Percentiles rank a stretch among this genome's conserved stretches.
Conservation (phyloP, 2,797 vertebrate genomes). For the Peromyscus melanophrys region DNA sequence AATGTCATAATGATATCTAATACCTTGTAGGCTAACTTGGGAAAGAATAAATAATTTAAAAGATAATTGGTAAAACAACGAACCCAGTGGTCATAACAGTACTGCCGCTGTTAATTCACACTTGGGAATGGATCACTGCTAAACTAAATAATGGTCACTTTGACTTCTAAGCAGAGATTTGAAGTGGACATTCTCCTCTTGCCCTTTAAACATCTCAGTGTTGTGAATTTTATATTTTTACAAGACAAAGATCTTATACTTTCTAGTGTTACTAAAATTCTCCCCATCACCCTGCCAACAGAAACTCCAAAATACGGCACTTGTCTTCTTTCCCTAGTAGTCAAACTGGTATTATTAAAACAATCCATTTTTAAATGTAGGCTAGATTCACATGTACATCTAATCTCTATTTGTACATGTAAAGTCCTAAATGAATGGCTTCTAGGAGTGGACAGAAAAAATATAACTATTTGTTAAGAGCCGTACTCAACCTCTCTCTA, state of each 20-base stretch:
- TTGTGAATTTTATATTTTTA: conserved; percentile 44
- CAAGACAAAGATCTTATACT: not conserved
- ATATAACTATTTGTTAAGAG: not conserved
- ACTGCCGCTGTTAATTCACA: not conserved
- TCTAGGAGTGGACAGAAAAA: not conserved
- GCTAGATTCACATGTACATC: not conserved
- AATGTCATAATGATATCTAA: not conserved
- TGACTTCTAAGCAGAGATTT: not conserved
- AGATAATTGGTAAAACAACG: not conserved
- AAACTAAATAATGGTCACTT: not conserved
- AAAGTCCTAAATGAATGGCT: not conserved
- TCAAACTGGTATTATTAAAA: not conserved
- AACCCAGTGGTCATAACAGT: not conserved
- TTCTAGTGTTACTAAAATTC: conserved; percentile 6
- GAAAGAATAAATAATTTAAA: not conserved
- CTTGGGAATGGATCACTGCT: not conserved
- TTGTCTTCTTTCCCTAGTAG: conserved; percentile 23
- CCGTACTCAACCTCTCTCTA: not conserved
- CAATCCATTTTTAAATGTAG: not conserved
- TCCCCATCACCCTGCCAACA: not conserved
- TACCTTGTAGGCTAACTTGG: not conserved
- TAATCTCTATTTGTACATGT: not conserved
- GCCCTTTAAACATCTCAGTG: not conserved
- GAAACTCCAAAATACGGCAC: not conserved
- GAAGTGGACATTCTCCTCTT: not conserved